Base-by-base conservation (phyloP, 2,888 invertebrate genomes). In the Philopedon plagiatum region DNA sequence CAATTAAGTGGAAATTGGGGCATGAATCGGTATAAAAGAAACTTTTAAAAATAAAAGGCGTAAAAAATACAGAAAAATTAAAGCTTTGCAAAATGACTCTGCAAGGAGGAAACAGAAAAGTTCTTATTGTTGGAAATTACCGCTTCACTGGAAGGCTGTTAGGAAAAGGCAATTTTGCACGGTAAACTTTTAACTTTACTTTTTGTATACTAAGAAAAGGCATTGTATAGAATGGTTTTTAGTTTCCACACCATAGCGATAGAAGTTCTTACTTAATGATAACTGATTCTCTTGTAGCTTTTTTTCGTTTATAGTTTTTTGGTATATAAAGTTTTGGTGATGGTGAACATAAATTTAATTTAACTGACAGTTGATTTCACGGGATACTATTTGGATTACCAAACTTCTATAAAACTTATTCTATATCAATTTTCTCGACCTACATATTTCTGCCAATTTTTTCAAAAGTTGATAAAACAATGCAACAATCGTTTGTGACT, bases 101-200 rank as follows among this genome's bases (percentile, higher is more conserved):
- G 60, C 80, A 78, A 78, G 76, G 77, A 74, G 78, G 76, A 54
- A 80, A 76, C 68, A 78, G 78, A 73, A 84, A 88, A 84, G 86
- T 90, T 76, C 87, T 88, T 81, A 88, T 87, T 85, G 88, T 93
- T 78, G 93, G 93, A 67, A 91, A 90, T 81, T 93, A 93, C 85
- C 87, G 89, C 80, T 90, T 93, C 89, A 91, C 91, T 67, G 92
- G 91, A 71, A 89, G 88, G 78, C 86, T 90, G 69, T 86, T 93
- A 68, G 93, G 93, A 49, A 93, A 92, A 84, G 93, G 93, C 73
- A 93, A 92, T 85, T 93, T 93, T 83, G 93, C 93, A 19, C 68
- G 74, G 75, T 74, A 63, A 61, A 54, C 46, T 56, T 60, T 65
- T 41, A 37, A 18, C 56, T 68, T 68, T 18, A 23, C 29, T 54